Evolutionary conservation across 2,888 invertebrate genomes (phyloP), one percentile per base, ranked within the genome.

Genomic region (Schrankia costaestrigalis): DNA sequence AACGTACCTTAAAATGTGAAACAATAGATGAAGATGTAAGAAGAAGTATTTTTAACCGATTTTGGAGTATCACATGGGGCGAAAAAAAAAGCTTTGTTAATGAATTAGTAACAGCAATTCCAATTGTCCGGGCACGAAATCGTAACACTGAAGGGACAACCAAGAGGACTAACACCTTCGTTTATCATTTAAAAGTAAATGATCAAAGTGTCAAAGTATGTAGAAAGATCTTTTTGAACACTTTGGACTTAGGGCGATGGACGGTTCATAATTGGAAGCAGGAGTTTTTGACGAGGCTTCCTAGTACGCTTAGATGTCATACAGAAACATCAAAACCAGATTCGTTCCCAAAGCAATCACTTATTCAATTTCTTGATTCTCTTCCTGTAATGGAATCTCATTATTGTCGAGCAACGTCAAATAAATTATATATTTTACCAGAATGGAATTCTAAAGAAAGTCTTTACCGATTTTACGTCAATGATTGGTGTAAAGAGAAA

Each of bases 201-300:
- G 18, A 18, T 11, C 11, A 27, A 27, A 1, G 10, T 7, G 7
- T 26, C 3, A 32, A 32, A 19, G 26, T 35, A 13, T 35, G 29
- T 14, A 21, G 29, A 21, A 30, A 13, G 11, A 35, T 30, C 26
- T 30, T 35, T 26, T 30, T 30, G 26, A 35, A 35, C 17, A 35
- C 35, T 26, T 26, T 35, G 14, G 30, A 26, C 15, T 11, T 35
- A 25, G 30, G 35, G 30, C 26, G 35, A 30, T 30, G 26, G 26
- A 35, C 26, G 8, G 30, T 35, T 21, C 21, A 22, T 9, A 25
- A 35, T 26, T 35, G 35, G 30, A 31, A 31, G 17, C 19, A 31
- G n/a, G 26, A 26, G 21, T 31, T 26, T 31, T 21, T 9, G 17
- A 23, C 12, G 15, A 23, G 22, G 15, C 25, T 21, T 26, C 12